Base-by-base conservation (phyloP, 2,113 vertebrate genomes). In the Serinus canaria region DNA sequence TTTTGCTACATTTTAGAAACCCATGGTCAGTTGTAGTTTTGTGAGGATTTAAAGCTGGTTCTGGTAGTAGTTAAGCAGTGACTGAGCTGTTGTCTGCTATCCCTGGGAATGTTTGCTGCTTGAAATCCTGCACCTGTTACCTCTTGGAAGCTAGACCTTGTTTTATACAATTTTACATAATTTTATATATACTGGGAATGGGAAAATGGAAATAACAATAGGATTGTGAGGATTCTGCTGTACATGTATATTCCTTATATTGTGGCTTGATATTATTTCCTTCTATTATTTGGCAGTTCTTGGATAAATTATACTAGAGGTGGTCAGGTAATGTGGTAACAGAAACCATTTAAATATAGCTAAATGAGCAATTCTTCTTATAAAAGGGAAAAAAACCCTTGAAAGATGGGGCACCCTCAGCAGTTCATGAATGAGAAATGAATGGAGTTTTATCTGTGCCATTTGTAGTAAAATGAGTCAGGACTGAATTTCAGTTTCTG, bases 311-410 rank as follows among this genome's bases (percentile, higher is more conserved):
- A 31, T 11, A 11, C 64, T 55, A 15, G 27, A 75, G 21, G 2
- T 67, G 11, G 13, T 63, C 39, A 66, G 60, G 33, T 67, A 46
- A 25, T 50, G 10, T 46, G 13, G 30, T 68, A 52, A 58, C 10
- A 88, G 44, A 83, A 83, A 31, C 15, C 9, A 22, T 22, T 24
- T 41, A 73, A 82, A 64, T 75, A 52, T 13, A 30, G 27, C 31
- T 83, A 60, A 79, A 80, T 75, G 30, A 59, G 21, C 9, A 28
- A 16, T 50, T 33, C 23, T 47, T 84, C n/a, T 72, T 73, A 50
- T 5, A 62, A 69, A 91, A 3, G 10, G 1, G 0, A 3, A 20
- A 69, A 30, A 20, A n/a, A 31, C 6, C 2, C 13, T 21, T 47
- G 24, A 9, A 46, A 49, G 15, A 28, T 41, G 22, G 39, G n/a